Evolutionary conservation across 2,113 vertebrate genomes (phyloP), one percentile per base, ranked within the genome.

Genomic region (Dendropsophus ebraccatus): DNA sequence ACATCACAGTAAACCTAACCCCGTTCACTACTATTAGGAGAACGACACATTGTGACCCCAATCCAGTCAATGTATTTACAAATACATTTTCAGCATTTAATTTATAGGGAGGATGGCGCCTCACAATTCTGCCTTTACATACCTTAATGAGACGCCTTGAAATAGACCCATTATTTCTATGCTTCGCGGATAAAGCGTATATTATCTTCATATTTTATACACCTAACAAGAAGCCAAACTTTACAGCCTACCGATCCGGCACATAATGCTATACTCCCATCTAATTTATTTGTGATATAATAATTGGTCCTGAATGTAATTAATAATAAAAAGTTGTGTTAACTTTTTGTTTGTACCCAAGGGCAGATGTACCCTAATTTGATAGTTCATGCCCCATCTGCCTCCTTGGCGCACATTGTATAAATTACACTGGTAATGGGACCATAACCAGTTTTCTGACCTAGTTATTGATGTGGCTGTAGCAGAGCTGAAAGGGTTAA

Each of bases 61-160:
- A 77, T 84, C 49, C 83, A 14, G 73, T 47, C 72, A 35, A 65
- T 56, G 32, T 76, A 84, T 77, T 76, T 84, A 52, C 23, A 60
- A 25, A 81, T 25, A 81, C 16, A 17, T 65, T 65, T 62, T 81
- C 25, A 14, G 35, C 25, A 28, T 65, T 81, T 81, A 41, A 81
- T 60, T 81, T n/a, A 7, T 25, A 47, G 41, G 78, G 54, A 76
- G 28, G 50, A 30, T 12, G 28, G 23, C 37, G 35, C 23, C 8
- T 65, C n/a, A 16, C 58, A 47, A 81, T 47, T n/a, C 78, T n/a
- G 35, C 77, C 21, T 60, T 80, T 80, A 58, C 54, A 60, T 41
- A n/a, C 21, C 58, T 45, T 81, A 81, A 81, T 81, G 78, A 81
- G 56, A 30, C 14, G 56, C 77, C 54, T 62, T 41, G 54, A 37